Percentiles rank a stretch among this genome's conserved stretches.
Conservation (phyloP, 2,113 vertebrate genomes). For the Salvator merianae region DNA sequence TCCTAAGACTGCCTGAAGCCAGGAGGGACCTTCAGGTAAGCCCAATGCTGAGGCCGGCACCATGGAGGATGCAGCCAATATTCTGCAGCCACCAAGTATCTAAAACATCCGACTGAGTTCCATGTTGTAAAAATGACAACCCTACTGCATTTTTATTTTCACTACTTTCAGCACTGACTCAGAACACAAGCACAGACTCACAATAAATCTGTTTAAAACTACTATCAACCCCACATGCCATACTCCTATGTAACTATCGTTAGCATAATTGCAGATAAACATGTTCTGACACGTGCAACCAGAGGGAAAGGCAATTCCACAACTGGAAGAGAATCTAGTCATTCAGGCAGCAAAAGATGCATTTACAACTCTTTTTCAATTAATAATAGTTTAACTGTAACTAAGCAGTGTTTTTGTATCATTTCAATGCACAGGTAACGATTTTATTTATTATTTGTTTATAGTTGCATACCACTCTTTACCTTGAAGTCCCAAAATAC, state of each 20-base stretch:
- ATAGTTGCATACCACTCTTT: too few species aligned
- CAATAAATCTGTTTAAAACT: background rate
- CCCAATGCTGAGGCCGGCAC: too few species aligned
- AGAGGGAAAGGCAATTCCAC: background rate
- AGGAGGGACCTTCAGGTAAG: too few species aligned
- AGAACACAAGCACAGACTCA: background rate
- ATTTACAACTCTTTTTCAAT: background rate
- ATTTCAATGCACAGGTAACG: background rate
- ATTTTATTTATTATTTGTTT: background rate
- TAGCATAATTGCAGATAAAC: background rate
- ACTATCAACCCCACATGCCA: background rate
- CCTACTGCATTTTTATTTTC: background rate
- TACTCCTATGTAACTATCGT: background rate
- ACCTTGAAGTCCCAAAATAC: too few species aligned
- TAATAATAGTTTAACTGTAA: background rate
- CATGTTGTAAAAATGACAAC: background rate
- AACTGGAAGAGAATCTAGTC: background rate
- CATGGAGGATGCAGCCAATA: too few species aligned
- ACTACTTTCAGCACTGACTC: background rate
- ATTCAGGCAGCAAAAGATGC: background rate
- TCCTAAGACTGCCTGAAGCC: too few species aligned
- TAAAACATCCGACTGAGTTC: background rate
- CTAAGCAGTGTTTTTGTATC: background rate
- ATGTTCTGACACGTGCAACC: background rate
- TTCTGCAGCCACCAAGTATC: background rate